Base-by-base conservation (phyloP, 2,113 vertebrate genomes). In the Eupsittula cactorum region DNA sequence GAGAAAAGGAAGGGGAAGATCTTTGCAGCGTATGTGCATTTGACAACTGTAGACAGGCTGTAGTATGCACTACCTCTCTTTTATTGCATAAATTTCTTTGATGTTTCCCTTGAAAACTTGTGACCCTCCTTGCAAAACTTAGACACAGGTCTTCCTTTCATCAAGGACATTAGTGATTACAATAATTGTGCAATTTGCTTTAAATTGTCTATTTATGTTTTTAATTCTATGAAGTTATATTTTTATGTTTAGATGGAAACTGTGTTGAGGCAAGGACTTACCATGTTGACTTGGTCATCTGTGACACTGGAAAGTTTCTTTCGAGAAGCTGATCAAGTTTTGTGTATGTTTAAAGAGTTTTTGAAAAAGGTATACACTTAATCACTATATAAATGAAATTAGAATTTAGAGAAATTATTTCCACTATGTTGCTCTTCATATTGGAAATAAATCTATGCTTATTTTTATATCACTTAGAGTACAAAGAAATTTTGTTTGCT, bases 211-310 rank as follows among this genome's bases (percentile, higher is more conserved):
- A 60, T n/a, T 24, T 2, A 8, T 42, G 21, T 67, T 31, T 68
- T 71, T 60, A 29, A 9, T 50, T 92, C 11, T 78, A 55, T 74
- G 41, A 69, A 79, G 86, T 81, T 25, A 4, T 75, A 10, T 74
- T 85, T 83, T 93, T 88, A 44, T 96, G 44, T 95, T 62, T 95
- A 99, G 99, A 95, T 99, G 91, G 98, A 98, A 79, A 87, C 78
- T 90, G 98, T 98, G 16, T 93, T 99, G 87, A 97, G 97, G n/a
- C 97, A 97, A 71, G 98, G 98, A 31, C 97, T 98, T 85, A 98
- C 98, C 17, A 90, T 98, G 76, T 89, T 98, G 69, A 98, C 98
- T 12, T 99, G 99, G 99, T 98, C 98, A 49, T 99, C 98, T 69
- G 91, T 98, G 53, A 97, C 96, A 6, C 94, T 99, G 64, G 98